Conservation (phyloP, 2,888 invertebrate genomes). For the Hirtodrosophila confusa region DNA sequence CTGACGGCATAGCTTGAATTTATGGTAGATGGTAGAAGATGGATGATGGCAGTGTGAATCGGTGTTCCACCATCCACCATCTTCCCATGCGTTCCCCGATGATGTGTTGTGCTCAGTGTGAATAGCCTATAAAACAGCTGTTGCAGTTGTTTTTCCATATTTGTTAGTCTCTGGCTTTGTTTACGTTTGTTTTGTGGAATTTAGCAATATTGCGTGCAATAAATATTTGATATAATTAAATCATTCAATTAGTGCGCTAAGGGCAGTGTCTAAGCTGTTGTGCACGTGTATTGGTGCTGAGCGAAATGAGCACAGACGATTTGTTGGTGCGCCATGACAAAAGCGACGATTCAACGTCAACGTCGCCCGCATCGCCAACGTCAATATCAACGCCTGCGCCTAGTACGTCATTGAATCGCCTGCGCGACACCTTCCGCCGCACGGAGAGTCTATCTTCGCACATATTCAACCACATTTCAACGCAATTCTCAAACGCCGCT, state of each 20-base stretch:
- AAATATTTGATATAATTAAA: background rate
- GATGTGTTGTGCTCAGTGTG: no score
- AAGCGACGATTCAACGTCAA: slow-evolving; percentile 77
- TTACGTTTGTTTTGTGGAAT: slow-evolving; percentile 40
- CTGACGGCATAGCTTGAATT: no score
- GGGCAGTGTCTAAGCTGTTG: slow-evolving; percentile 5
- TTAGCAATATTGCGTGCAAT: slow-evolving; percentile 9
- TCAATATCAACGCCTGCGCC: slow-evolving; percentile 39
- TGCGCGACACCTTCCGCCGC: slow-evolving; percentile 83
- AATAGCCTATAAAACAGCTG: slow-evolving; percentile 59
- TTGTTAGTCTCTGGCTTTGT: slow-evolving; percentile 32
- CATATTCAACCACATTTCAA: slow-evolving; percentile 79
- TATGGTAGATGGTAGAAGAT: no score
- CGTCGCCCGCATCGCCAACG: slow-evolving; percentile 39
- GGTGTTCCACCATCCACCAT: no score
- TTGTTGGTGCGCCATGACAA: slow-evolving; percentile 81
- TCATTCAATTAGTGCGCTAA: background rate
- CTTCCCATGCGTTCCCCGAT: no score
- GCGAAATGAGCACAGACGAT: slow-evolving; percentile 79
- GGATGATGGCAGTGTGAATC: no score
- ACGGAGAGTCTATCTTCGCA: slow-evolving; percentile 82
- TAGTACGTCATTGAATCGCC: slow-evolving; percentile 77
- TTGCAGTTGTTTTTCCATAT: slow-evolving; percentile 30
- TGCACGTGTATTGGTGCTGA: slow-evolving; percentile 17
- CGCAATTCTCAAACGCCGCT: slow-evolving; percentile 80